Base-by-base conservation (phyloP, 2,797 vertebrate species). In the Erpetoichthys calabaricus region DNA sequence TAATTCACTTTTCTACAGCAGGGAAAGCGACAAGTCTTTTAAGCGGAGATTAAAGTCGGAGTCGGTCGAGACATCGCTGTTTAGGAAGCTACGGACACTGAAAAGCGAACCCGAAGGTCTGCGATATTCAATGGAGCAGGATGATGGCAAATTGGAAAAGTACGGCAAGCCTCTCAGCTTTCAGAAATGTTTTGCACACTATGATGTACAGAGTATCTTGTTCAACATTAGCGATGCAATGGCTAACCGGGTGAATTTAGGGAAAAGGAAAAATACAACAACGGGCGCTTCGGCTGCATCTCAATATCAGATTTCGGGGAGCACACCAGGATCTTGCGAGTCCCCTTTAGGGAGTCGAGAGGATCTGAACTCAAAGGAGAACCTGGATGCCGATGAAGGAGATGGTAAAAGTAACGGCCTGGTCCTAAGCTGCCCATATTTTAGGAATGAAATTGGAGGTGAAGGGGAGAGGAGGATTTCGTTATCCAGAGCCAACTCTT, bases 221-320 rank as follows among this genome's bases (percentile, higher is more conserved):
- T 99, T 99, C 72, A 94, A 95, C 68, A 90, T 98, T 68, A 91
- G 92, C 0, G 92, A 97, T 70, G 93, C 92, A 0, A 89, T 91
- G 72, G 90, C 88, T 43, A 91, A 80, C 44, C 77, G 90, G 63
- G 79, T 86, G 57, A 90, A 71, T 57, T 79, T 94, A 60, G 86
- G 85, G 49, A 91, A 90, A 73, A 86, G 91, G 65, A 98, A 97
- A 71, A 99, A 98, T 69, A 94, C 86, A 57, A 97, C 94, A 45
- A 98, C 94, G 0, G 95, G 94, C 49, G 94, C 95, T 56, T 98
- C 95, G 0, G 94, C 94, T 0, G 94, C 94, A 0, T 95, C 95
- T 2, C 86, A 87, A 60, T 79, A 80, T 46, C 78, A 79, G 56
- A 59, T 73, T 45, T 75, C 86, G 1, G 60, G 80, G 9, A 72